These are phyloP conservation scores for Pedetes capensis DNA, from an alignment of 2,113 vertebrate genomes.

Conservation along the genomic window DNA sequence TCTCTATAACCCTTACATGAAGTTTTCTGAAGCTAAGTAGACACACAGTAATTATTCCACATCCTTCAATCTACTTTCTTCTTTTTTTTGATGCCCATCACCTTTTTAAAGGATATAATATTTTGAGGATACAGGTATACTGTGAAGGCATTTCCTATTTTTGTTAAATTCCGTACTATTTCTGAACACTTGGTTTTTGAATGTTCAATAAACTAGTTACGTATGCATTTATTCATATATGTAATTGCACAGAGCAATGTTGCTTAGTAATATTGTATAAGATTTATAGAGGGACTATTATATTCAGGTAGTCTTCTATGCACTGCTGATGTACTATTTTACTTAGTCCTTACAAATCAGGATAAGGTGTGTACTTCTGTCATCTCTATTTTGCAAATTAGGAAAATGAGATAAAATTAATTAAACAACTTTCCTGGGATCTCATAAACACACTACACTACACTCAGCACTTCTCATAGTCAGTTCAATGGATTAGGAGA, in stretches of 20 bases:
- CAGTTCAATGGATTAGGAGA: background rate
- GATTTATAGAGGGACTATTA: background rate
- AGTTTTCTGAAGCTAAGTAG: background rate
- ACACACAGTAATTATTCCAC: background rate
- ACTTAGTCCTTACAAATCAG: background rate
- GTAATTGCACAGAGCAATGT: background rate
- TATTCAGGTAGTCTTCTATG: background rate
- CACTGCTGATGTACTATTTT: background rate
- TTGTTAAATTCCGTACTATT: background rate
- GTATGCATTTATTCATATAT: background rate
- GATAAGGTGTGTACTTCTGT: background rate
- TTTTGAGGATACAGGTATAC: background rate
- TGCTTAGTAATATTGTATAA: background rate
- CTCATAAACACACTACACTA: too few species aligned
- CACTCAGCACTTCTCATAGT: background rate
- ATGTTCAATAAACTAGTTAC: background rate
- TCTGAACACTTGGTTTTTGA: conserved; percentile 24
- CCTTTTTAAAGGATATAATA: background rate
- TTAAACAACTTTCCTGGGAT: background rate
- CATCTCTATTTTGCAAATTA: background rate
- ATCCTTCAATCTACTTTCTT: background rate
- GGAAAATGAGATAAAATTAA: background rate
- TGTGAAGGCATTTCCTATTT: background rate
- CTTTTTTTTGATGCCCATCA: background rate
- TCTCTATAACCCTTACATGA: background rate